Base-by-base conservation (phyloP, 2,888 invertebrate species). In the Xanthostigma xanthostigma region DNA sequence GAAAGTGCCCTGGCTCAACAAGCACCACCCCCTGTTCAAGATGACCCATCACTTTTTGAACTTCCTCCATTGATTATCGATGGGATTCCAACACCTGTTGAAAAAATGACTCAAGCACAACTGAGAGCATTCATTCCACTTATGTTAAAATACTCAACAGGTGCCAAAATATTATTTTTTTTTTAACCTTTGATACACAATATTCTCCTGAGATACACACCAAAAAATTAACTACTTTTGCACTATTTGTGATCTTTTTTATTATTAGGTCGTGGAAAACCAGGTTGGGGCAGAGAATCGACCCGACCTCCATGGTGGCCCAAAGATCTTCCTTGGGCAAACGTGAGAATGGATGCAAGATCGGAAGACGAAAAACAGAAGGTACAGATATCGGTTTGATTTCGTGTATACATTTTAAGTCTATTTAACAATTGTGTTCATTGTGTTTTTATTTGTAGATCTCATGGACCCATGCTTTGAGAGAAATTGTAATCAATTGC, bases 81-180 rank as follows among this genome's bases (percentile, higher is more conserved):
- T 70, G 95, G 95, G 54, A 96, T 95, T 65, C 95, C 95, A 54
- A 96, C 95, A 51, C 94, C 95, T 12, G 94, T 96, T 1, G 95
- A 96, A 72, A 96, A 96, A 76, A 96, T 96, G 96, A 96, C 95
- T 39, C 94, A 95, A 74, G 95, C 95, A 48, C 95, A 96, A 70
- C 73, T 96, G 51, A 71, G 96, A 59, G 94, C 94, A 50, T 96
- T 96, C 69, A 96, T 96, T 60, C 95, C 95, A 53, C 78, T 96
- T 59, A 96, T 96, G 95, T 75, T 96, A 62, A 96, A 96, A 71
- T 95, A 94, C 69, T 94, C 94, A 6, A 96, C 95, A 56, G 93
- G 89, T 61, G 27, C 3, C 27, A 27, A 27, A 27, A 27, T 27
- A 27, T 27, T 27, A 38, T 36, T 37, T 2, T 12, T 47, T 34